Base-by-base conservation (phyloP, 2,888 invertebrate genomes). In the Himalopsyche japonica region DNA sequence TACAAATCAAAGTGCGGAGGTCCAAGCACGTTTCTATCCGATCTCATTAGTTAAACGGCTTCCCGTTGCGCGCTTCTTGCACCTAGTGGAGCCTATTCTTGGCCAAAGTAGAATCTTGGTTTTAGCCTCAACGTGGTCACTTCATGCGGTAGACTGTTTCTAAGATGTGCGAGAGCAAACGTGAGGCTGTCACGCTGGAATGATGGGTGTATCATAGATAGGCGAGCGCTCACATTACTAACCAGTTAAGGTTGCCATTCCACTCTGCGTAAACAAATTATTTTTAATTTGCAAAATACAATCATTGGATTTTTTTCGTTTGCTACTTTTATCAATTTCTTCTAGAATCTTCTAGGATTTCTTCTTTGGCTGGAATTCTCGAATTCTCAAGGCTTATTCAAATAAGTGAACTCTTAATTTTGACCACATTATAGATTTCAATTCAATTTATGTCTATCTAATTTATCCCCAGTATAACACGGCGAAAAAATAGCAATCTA, bases 161-260 rank as follows among this genome's bases (percentile, higher is more conserved):
- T 27, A 80, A 79, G 48, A 57, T 49, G 78, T 79, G 57, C 64
- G 49, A 49, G 47, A 79, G 82, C 57, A 76, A 85, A 85, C 85
- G 85, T 85, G 85, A 77, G 49, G 80, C 82, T 84, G 84, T 84
- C 85, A 77, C 81, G 81, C 81, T 47, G 48, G 57, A 64, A 82
- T 82, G 82, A 82, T 79, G 77, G 82, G 79, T 82, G 82, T 79
- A 82, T 82, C 47, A 70, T 47, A 82, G 70, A 30, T 70, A 79
- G 32, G 49, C 70, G 20, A 70, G 70, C 20, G 43, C 43, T 82
- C 18, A 79, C 27, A 27, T 12, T 70, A 15, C 4, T 27, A 24
- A 20, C 10, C n/a, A 30, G 27, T 27, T 30, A 15, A 15, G 70
- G 70, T 70, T 27, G 30, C 70, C 70, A 70, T 30, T 24, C 27